These are phyloP conservation scores for Nannoperca australis DNA, from an alignment of 2,797 vertebrate species.

Conservation along the genomic window DNA sequence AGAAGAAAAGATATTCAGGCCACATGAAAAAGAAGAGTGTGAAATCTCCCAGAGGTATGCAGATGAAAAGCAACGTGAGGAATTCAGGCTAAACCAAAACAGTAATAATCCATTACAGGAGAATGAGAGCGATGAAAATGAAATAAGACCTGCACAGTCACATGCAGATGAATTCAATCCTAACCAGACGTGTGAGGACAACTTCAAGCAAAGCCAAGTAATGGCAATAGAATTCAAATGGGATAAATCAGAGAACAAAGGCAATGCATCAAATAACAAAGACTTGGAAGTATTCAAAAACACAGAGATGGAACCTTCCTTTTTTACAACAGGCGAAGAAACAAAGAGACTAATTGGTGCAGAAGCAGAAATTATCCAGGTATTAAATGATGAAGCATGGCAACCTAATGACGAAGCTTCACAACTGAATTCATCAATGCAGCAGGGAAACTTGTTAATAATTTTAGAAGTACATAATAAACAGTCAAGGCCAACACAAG, in stretches of 20 bases:
- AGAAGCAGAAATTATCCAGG: slow-evolving; percentile 15
- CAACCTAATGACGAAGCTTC: slow-evolving; percentile 15
- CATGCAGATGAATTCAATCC: slow-evolving; percentile 27
- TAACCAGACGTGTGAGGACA: slow-evolving; percentile 30
- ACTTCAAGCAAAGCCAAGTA: slow-evolving; percentile 32
- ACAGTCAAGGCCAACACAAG: slow-evolving; percentile 13
- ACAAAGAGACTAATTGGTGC: slow-evolving; percentile 23
- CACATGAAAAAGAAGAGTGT: slow-evolving; percentile 56
- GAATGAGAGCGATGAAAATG: slow-evolving; percentile 45
- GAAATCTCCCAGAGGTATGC: slow-evolving; percentile 58
- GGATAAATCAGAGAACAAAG: slow-evolving; percentile 18
- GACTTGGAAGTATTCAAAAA: not conserved
- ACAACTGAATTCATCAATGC: slow-evolving; percentile 1
- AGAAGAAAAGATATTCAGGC: slow-evolving; percentile 67
- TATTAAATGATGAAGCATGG: slow-evolving; percentile 23
- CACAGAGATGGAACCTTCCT: slow-evolving; percentile 15
- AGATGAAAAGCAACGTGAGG: slow-evolving; percentile 61
- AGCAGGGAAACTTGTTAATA: not conserved
- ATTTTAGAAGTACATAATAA: slow-evolving; percentile 5
- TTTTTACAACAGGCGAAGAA: slow-evolving; percentile 23
- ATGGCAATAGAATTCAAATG: slow-evolving; percentile 18
- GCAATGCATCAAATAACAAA: slow-evolving; percentile 1
- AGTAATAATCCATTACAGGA: slow-evolving; percentile 53
- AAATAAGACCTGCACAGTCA: slow-evolving; percentile 32
- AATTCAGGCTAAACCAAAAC: slow-evolving; percentile 59